Percentiles rank a stretch among this genome's conserved stretches.
Evolutionary conservation across 2,888 invertebrate species (phyloP).

Genomic region (Diplazon laetatorius): DNA sequence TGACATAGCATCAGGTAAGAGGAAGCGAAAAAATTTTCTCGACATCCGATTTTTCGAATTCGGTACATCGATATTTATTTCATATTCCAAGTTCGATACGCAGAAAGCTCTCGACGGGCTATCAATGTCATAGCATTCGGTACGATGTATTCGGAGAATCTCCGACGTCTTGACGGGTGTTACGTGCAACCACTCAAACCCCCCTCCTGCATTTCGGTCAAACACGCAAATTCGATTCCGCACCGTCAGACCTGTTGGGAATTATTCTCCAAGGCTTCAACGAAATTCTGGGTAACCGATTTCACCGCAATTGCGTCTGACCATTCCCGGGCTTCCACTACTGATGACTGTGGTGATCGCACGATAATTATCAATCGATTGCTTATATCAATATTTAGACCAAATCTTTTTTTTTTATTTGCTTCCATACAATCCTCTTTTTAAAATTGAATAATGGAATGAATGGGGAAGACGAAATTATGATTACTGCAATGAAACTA

Average conservation of each 20-base stretch:
- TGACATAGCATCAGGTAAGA: too few relatives aligned
- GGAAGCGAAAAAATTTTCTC: neutral
- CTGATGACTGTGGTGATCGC: neutral
- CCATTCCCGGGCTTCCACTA: neutral
- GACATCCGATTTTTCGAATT: too few relatives aligned
- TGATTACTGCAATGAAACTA: too few relatives aligned
- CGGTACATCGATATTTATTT: conserved; percentile 24
- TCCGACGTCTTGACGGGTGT: conserved; percentile 10
- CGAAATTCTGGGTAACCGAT: conserved; percentile 13
- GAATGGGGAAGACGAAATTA: too few relatives aligned
- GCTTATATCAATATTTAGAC: too few relatives aligned
- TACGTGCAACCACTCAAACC: neutral
- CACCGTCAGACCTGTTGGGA: conserved; percentile 10
- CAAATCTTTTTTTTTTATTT: too few relatives aligned
- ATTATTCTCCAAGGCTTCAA: conserved; percentile 26
- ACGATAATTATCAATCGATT: neutral
- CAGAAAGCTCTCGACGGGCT: neutral
- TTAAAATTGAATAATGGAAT: too few relatives aligned
- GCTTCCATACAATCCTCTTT: too few relatives aligned
- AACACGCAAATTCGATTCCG: neutral
- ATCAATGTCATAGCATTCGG: neutral
- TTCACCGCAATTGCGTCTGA: conserved; percentile 8
- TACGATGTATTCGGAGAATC: conserved; percentile 12
- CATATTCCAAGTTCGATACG: neutral
- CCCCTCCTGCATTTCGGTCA: neutral